A percentile compares a stretch with the other conserved stretches of the same genome.
Evolutionary conservation across 2,888 invertebrate genomes (phyloP).

Genomic region (Mayetiola destructor): DNA sequence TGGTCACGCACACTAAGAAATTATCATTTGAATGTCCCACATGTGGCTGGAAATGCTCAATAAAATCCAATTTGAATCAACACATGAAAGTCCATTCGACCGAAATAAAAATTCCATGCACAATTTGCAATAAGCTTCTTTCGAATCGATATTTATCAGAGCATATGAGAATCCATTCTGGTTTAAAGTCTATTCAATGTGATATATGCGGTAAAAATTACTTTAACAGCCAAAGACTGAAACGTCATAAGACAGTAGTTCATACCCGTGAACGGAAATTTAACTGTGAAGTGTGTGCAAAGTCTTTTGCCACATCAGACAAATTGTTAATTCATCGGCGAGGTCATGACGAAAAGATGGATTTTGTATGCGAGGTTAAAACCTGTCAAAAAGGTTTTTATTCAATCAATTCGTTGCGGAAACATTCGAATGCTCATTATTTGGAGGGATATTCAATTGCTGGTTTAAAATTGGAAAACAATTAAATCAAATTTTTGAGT

Average conservation of each 20-base stretch:
- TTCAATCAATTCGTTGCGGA: not conserved
- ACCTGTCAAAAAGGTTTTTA: not conserved
- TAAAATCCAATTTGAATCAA: not conserved
- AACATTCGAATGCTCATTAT: not conserved
- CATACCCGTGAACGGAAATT: not conserved
- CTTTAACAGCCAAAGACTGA: not conserved
- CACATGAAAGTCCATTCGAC: conserved; percentile 1
- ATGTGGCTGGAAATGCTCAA: too few relatives aligned
- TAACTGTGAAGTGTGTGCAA: conserved; percentile 9
- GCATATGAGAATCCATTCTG: not conserved
- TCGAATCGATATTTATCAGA: not conserved
- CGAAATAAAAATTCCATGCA: not conserved
- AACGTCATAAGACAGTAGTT: not conserved
- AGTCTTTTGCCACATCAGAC: not conserved
- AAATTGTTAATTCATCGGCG: not conserved
- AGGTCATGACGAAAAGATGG: not conserved
- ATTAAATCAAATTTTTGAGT: too few relatives aligned
- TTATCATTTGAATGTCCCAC: too few relatives aligned
- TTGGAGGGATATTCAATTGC: too few relatives aligned
- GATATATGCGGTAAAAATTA: not conserved
- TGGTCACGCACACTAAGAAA: too few relatives aligned
- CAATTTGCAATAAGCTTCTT: not conserved
- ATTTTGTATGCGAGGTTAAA: not conserved
- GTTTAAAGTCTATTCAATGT: not conserved
- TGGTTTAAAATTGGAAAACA: too few relatives aligned